These are phyloP conservation scores for Toxostoma redivivum DNA, from an alignment of 2,113 vertebrate genomes.

Conservation along the genomic window DNA sequence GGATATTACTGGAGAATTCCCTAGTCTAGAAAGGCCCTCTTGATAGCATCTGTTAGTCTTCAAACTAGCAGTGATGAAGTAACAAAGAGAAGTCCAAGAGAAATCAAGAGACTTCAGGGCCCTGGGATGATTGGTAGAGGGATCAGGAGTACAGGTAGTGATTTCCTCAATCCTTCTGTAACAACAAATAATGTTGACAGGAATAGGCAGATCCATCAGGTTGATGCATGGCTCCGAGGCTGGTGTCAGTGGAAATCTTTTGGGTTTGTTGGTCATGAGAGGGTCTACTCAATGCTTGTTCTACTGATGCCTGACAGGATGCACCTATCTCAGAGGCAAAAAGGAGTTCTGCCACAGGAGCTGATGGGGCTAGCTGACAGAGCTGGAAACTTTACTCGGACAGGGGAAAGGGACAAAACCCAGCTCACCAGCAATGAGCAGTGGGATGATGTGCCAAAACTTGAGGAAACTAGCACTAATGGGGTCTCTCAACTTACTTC, in stretches of 20 bases:
- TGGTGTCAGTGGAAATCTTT: not conserved
- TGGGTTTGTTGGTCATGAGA: not conserved
- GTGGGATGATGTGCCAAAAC: too few relatives aligned
- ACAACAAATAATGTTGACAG: not conserved
- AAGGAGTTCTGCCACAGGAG: not conserved
- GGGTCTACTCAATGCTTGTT: not conserved
- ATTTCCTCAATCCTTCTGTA: too few relatives aligned
- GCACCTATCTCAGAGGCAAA: not conserved
- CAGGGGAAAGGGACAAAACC: not conserved
- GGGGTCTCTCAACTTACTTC: not conserved
- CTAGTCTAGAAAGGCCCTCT: not conserved
- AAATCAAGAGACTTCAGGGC: not conserved
- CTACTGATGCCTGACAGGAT: fast-evolving
- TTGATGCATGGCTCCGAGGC: fast-evolving
- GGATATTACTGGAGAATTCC: not conserved
- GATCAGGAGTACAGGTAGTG: not conserved
- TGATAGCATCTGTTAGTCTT: too few relatives aligned
- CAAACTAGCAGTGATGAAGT: not conserved
- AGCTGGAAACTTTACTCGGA: not conserved
- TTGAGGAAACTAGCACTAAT: not conserved
- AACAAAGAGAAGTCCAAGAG: not conserved
- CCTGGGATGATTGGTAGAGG: not conserved
- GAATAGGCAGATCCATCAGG: too few relatives aligned
- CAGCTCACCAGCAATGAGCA: not conserved
- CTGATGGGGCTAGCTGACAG: not conserved